phyloP scores from a whole-genome alignment of 1,140 invertebrate species.

The Agraylea sexmaculata region DNA sequence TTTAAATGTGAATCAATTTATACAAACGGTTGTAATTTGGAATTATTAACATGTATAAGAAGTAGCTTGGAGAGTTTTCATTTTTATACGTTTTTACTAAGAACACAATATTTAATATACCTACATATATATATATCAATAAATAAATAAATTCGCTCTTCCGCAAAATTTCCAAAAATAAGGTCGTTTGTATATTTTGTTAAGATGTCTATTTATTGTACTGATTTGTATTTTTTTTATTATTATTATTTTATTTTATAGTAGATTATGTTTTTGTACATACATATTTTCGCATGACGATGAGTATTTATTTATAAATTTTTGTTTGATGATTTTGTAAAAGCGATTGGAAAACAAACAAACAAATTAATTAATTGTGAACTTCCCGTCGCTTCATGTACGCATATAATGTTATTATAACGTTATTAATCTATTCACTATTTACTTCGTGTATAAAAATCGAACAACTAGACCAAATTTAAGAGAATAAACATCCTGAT shows the following conservation, averaged over 20 bases:
- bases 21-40: too few species aligned
- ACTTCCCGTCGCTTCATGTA: background rate
- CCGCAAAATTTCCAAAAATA: too few species aligned
- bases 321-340: background rate
- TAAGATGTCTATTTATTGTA: too few species aligned
- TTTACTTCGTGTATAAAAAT: constrained; percentile 20
- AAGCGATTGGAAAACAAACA: too few species aligned
- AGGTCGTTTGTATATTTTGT: too few species aligned
- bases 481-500: constrained; percentile 20
- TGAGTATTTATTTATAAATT: background rate
- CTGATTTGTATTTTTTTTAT: constrained; percentile 6
- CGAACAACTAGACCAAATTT: constrained; percentile 21
- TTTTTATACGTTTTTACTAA: constrained; percentile 18
- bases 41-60: too few species aligned
- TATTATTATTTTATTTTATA: background rate
- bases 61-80: constrained; percentile 17
- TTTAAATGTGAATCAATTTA: too few species aligned
- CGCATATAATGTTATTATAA: constrained; percentile 11
- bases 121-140: too few species aligned
- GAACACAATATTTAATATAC: too few species aligned
- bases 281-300: constrained; percentile 2
- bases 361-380: constrained; percentile 1
- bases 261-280: background rate
- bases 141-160: too few species aligned
- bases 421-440: constrained; percentile 10